A percentile compares a stretch with the other conserved stretches of the same genome.
Conservation (phyloP, 2,888 invertebrate genomes). For the Tethea ocularis region DNA sequence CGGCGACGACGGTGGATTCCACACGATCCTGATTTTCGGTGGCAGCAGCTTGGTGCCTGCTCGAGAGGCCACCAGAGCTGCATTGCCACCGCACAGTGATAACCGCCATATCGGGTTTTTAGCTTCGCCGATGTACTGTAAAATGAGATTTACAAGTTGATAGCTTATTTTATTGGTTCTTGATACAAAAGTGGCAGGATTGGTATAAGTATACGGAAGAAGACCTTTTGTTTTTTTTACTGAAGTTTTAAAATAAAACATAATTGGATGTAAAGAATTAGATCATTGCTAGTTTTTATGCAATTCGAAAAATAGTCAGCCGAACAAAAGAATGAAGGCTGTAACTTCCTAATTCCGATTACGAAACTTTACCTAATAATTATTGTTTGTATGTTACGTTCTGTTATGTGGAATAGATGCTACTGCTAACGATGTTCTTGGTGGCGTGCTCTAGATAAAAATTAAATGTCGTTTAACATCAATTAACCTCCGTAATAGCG, state of each 20-base stretch:
- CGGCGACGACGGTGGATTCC: conserved; percentile 77
- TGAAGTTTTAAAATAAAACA: not conserved
- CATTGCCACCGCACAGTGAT: conserved; percentile 82
- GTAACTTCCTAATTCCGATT: conserved; percentile 1
- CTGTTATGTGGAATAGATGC: not conserved
- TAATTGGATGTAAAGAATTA: not conserved
- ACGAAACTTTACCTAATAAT: conserved; percentile 1
- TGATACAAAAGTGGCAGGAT: no score
- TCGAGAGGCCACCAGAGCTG: conserved; percentile 77
- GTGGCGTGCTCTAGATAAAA: conserved; percentile 11
- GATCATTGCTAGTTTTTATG: not conserved
- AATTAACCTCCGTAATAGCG: conserved; percentile 45
- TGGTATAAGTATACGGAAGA: not conserved
- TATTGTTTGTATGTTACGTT: not conserved
- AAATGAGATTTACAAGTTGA: no score
- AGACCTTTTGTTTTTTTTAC: not conserved
- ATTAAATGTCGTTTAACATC: conserved; percentile 39
- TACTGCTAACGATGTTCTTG: not conserved
- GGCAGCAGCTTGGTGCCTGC: conserved; percentile 79
- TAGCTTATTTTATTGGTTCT: no score
- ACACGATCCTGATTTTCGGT: conserved; percentile 81
- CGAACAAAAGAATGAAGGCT: not conserved
- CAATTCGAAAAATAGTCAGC: not conserved
- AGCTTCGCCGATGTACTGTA: conserved; percentile 71
- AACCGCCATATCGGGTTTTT: conserved; percentile 81